Conservation (phyloP, 2,888 invertebrate species). For the Drosophila suboccidentalis region DNA sequence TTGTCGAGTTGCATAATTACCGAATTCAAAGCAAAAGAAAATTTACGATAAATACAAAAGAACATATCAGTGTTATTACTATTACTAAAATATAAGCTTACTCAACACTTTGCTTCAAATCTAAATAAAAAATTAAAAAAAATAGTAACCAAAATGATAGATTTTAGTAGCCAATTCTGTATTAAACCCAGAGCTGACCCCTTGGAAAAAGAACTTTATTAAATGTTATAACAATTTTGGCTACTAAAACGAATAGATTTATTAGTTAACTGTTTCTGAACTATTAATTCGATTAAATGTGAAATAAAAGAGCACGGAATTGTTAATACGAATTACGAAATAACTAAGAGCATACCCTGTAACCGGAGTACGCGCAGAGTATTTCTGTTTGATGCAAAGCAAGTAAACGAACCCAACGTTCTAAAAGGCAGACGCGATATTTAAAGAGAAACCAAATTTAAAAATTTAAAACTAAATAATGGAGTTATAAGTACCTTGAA, state of each 20-base stretch:
- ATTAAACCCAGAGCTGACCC: constrained; percentile 38
- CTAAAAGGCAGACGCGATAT: constrained; percentile 23
- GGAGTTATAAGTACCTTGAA: constrained; percentile 86
- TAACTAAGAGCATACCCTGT: constrained; percentile 34
- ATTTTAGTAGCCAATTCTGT: constrained; percentile 59
- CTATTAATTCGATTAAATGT: constrained; percentile 3
- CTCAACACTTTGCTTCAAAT: constrained; percentile 22
- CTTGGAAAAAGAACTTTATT: neutral
- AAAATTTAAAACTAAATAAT: constrained; percentile 65
- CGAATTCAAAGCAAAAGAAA: constrained; percentile 29
- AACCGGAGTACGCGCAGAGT: neutral
- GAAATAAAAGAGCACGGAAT: constrained; percentile 58
- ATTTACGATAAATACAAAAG: constrained; percentile 6
- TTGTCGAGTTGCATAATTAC: constrained; percentile 73
- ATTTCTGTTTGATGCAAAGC: constrained; percentile 31
- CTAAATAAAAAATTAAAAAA: constrained; percentile 24
- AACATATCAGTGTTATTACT: constrained; percentile 17
- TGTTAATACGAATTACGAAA: constrained; percentile 39
- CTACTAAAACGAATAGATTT: constrained; percentile 7
- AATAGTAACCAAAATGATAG: constrained; percentile 67
- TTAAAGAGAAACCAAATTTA: constrained; percentile 26
- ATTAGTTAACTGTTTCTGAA: constrained; percentile 4
- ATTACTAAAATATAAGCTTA: constrained; percentile 19
- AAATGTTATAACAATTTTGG: constrained; percentile 27
- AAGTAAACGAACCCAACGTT: constrained; percentile 66